Conservation (phyloP, 2,888 invertebrate species). For the Diaperis boleti region DNA sequence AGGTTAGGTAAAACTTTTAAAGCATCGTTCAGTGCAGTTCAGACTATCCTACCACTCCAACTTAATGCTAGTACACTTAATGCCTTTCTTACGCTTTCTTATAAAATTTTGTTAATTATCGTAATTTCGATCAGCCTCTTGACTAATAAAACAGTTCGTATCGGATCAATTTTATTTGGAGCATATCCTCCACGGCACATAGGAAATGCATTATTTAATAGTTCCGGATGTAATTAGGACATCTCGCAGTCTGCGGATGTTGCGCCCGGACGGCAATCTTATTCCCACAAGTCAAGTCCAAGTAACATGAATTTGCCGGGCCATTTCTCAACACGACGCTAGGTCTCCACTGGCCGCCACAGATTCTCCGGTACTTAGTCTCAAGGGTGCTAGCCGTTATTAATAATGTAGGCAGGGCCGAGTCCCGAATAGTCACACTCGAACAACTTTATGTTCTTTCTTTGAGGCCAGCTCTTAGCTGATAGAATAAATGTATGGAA, state of each 20-base stretch:
- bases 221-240: conserved; percentile 55
- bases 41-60: no score
- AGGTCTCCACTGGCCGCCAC: conserved; percentile 52
- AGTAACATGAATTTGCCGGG: conserved; percentile 60
- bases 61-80: no score
- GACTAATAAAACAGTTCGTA: conserved; percentile 27
- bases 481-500: conserved; percentile 49
- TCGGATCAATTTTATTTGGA: conserved; percentile 35
- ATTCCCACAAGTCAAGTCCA: conserved; percentile 57
- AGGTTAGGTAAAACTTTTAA: no score
- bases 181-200: conserved; percentile 34
- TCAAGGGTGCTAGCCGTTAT: conserved; percentile 53
- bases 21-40: no score
- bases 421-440: conserved; percentile 52
- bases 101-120: neutral
- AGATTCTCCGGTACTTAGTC: conserved; percentile 53
- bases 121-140: conserved; percentile 3
- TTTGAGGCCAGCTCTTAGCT: conserved; percentile 52
- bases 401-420: conserved; percentile 57
- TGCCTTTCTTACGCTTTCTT: no score
- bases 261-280: conserved; percentile 48
- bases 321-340: conserved; percentile 60
- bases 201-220: conserved; percentile 55
- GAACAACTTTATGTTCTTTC: conserved; percentile 53
- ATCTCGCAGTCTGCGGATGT: conserved; percentile 48